Percentiles rank a stretch among this genome's conserved stretches.
phyloP scores from a whole-genome alignment of 2,113 vertebrate genomes.

The Chrysochloris asiatica region DNA sequence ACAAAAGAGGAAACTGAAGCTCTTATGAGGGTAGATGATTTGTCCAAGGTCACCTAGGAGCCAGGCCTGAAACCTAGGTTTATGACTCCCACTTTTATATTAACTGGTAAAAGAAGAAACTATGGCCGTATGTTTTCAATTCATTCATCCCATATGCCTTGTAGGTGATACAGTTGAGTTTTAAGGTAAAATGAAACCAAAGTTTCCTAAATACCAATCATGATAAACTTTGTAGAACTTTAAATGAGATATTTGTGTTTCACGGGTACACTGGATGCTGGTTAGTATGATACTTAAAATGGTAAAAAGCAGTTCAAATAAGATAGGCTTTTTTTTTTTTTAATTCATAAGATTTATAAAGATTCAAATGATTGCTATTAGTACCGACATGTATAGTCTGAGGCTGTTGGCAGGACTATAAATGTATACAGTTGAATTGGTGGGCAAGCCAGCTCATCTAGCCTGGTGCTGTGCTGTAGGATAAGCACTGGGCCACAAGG shows the following conservation, averaged over 20 bases:
- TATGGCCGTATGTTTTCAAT: slow-evolving; percentile 10
- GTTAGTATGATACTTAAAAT: slow-evolving; percentile 41
- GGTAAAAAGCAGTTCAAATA: slow-evolving; percentile 41
- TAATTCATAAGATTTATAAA: slow-evolving; percentile 5
- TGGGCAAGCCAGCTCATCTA: slow-evolving; percentile 26
- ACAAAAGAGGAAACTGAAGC: slow-evolving; percentile 67
- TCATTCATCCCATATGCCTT: not conserved
- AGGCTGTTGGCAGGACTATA: not conserved
- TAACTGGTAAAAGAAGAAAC: not conserved
- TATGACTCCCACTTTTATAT: not conserved
- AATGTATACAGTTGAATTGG: not conserved
- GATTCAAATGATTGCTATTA: not conserved
- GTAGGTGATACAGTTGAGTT: not conserved
- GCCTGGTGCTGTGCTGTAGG: no score
- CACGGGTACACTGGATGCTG: not conserved
- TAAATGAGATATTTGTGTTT: slow-evolving; percentile 24
- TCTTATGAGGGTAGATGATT: not conserved
- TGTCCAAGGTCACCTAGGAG: not conserved
- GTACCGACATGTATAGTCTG: not conserved
- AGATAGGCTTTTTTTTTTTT: not conserved
- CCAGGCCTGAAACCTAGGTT: not conserved
- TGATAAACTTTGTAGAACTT: slow-evolving; percentile 34
- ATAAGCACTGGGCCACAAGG: no score
- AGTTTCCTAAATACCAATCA: slow-evolving; percentile 46
- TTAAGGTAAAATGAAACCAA: slow-evolving; percentile 27